phyloP scores from a whole-genome alignment of 2,797 vertebrate species.

The Masticophis lateralis region DNA sequence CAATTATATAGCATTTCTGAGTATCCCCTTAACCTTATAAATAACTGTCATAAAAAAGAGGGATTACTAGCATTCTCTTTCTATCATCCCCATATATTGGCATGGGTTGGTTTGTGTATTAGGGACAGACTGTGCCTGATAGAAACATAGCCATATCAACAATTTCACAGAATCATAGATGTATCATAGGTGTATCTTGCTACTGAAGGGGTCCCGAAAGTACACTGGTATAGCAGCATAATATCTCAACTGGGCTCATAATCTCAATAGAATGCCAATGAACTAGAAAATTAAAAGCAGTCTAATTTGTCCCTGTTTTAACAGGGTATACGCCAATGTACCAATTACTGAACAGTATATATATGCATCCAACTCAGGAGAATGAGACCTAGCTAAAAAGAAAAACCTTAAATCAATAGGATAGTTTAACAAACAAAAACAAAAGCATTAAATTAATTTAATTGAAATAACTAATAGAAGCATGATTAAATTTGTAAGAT shows the following conservation, averaged over 20 bases:
- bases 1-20: not conserved
- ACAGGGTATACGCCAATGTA: not conserved
- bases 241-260: not conserved
- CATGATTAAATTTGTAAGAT: not conserved
- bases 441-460: not conserved
- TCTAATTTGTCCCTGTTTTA: not conserved
- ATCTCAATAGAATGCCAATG: not conserved
- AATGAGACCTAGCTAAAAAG: not conserved
- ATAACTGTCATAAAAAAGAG: not conserved
- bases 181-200: not conserved
- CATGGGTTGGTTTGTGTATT: not conserved
- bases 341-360: too few relatives aligned
- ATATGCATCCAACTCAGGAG: not conserved
- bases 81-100: not conserved
- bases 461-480: not conserved
- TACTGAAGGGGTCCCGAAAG: not conserved
- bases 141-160: not conserved
- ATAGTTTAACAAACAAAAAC: not conserved
- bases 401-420: not conserved
- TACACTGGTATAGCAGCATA: not conserved
- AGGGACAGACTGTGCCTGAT: not conserved
- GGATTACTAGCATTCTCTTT: not conserved
- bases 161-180: not conserved
- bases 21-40: not conserved
- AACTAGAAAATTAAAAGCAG: not conserved